Evolutionary conservation across 2,113 vertebrate species (phyloP).

Genomic region (Malurus alboscapulatus): DNA sequence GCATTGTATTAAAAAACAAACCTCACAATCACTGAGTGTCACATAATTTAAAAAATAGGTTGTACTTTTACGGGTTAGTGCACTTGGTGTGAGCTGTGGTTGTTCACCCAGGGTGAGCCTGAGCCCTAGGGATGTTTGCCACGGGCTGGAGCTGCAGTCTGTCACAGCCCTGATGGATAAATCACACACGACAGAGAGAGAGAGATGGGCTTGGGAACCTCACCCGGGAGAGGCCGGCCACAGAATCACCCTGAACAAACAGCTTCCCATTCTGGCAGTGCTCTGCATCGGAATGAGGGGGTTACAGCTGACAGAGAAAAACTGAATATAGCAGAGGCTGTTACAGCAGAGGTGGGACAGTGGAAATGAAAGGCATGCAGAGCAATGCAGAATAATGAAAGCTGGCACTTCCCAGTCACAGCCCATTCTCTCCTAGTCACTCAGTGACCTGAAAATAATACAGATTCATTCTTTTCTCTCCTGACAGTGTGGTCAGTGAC

Average conservation of each 20-base stretch:
- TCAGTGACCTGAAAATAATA: constrained; percentile 41
- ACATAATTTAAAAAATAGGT: neutral
- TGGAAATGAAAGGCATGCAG: constrained; percentile 4
- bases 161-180: neutral
- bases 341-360: neutral
- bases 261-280: neutral
- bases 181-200: neutral
- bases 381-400: neutral
- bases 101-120: neutral
- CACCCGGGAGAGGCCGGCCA: neutral
- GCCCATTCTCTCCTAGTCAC: neutral
- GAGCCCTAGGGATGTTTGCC: neutral
- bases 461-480: constrained; percentile 28
- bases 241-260: neutral
- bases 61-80: neutral
- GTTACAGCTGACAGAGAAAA: neutral
- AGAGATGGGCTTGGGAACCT: neutral
- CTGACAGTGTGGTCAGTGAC: neutral
- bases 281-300: neutral
- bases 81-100: neutral
- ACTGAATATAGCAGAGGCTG: neutral
- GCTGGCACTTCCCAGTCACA: neutral
- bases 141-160: neutral
- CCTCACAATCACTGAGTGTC: neutral
- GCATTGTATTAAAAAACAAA: neutral